These are phyloP conservation scores for Blennius ocellaris DNA, from an alignment of 2,113 vertebrate genomes.

Conservation along the genomic window DNA sequence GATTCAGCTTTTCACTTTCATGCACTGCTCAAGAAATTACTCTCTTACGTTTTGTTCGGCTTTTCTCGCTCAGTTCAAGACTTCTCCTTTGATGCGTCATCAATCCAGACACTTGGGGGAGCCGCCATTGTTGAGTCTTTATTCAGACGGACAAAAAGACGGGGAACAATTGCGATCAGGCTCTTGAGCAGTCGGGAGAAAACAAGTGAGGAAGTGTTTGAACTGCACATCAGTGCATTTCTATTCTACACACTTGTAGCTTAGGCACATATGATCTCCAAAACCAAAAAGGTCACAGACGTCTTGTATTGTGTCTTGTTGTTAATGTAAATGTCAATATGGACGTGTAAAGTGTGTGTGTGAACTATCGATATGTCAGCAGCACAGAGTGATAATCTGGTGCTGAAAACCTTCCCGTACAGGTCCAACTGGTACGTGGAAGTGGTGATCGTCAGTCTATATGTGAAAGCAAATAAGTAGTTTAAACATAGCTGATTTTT, in stretches of 20 bases:
- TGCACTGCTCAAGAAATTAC: slow-evolving; percentile 3
- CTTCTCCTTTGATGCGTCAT: slow-evolving; percentile 31
- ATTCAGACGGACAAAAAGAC: background rate
- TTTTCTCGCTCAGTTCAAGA: background rate
- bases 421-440: slow-evolving; percentile 6
- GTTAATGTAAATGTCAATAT: slow-evolving; percentile 2
- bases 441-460: too few relatives aligned
- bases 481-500: too few relatives aligned
- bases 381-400: background rate
- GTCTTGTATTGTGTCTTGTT: background rate
- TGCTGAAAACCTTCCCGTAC: slow-evolving; percentile 25
- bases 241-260: too few relatives aligned
- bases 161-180: slow-evolving; percentile 7
- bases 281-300: too few relatives aligned
- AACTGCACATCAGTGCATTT: background rate
- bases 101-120: slow-evolving; percentile 7
- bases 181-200: background rate
- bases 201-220: background rate
- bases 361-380: slow-evolving; percentile 14
- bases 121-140: slow-evolving; percentile 10
- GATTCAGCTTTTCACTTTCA: background rate
- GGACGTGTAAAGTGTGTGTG: slow-evolving; percentile 1
- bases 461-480: too few relatives aligned
- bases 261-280: too few relatives aligned
- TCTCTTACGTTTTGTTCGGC: slow-evolving; percentile 1